phyloP scores from a whole-genome alignment of 2,113 vertebrate genomes.

The Callipepla squamata region DNA sequence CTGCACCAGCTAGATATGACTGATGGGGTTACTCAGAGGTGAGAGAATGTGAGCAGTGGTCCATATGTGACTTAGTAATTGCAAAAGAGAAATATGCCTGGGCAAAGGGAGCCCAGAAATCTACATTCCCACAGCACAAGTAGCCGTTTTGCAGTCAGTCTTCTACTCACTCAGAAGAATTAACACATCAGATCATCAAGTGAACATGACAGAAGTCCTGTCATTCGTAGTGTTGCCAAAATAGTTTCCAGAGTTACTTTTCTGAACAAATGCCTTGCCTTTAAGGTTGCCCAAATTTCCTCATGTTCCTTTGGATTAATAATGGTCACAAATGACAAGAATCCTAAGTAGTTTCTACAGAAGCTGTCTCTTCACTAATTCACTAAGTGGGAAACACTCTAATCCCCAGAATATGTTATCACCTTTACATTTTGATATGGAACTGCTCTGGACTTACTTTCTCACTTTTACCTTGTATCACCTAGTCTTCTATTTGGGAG shows the following conservation, averaged over 20 bases:
- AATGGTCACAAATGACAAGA: background rate
- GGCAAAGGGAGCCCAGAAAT: background rate
- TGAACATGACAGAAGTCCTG: background rate
- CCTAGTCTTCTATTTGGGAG: background rate
- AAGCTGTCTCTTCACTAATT: background rate
- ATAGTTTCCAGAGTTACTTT: background rate
- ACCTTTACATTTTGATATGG: background rate
- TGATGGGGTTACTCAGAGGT: background rate
- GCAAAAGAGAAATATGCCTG: background rate
- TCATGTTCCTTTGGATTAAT: background rate
- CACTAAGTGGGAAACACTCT: background rate
- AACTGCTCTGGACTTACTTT: background rate
- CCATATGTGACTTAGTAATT: background rate
- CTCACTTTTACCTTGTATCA: background rate
- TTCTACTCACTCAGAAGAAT: background rate
- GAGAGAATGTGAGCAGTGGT: accelerated
- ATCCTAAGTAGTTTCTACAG: background rate
- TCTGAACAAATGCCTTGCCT: background rate
- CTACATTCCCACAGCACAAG: background rate
- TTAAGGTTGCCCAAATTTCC: background rate
- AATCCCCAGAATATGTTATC: background rate
- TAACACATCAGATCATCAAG: background rate
- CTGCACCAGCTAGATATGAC: background rate
- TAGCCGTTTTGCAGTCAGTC: background rate
- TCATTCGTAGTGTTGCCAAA: background rate